Evolutionary conservation across 2,113 vertebrate species (phyloP), one percentile per base, ranked within the genome.

Genomic region (Tetrax tetrax): DNA sequence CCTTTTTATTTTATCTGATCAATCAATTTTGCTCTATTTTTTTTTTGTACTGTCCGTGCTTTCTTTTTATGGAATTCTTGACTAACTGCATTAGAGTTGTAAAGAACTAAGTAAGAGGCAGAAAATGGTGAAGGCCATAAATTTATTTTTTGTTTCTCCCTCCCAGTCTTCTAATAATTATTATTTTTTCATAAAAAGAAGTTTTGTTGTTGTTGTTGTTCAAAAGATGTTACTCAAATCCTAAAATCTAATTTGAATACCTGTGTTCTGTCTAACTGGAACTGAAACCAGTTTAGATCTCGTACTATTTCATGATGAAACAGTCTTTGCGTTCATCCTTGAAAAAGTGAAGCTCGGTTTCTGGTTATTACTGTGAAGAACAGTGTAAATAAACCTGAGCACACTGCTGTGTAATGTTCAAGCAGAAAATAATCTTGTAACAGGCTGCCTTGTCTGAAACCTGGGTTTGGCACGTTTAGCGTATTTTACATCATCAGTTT

Each of bases 401-500:
- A 83, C 59, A 35, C 54, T 91, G 77, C 57, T 79, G 17, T 59
- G 89, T 92, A 89, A 85, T 59, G 37, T 83, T 94, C 77, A 43
- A 87, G 87, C 47, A 94, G 91, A 82, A 95, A 97, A 95, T 79
- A 95, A 83, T 75, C 69, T 95, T 87, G 16, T 91, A 92, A 87
- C 50, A 80, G 70, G 24, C 66, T 87, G 74, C 83, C 74, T 89
- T 87, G 81, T 89, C 81, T 87, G 87, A 79, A 94, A 87, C 75
- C 89, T 85, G 59, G 50, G 25, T 78, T 95, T 96, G 94, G 81
- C 94, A 79, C 91, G 76, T 96, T 96, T 89, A 89, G 60, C 80
- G 37, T 93, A 77, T 96, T 96, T 95, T 95, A 89, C 81, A 94
- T 93, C 95, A 96, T 63, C 94, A 85, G 81, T 83, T 97, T 87